Base-by-base conservation (phyloP, 2,113 vertebrate species). In the Coracopsis vasa region DNA sequence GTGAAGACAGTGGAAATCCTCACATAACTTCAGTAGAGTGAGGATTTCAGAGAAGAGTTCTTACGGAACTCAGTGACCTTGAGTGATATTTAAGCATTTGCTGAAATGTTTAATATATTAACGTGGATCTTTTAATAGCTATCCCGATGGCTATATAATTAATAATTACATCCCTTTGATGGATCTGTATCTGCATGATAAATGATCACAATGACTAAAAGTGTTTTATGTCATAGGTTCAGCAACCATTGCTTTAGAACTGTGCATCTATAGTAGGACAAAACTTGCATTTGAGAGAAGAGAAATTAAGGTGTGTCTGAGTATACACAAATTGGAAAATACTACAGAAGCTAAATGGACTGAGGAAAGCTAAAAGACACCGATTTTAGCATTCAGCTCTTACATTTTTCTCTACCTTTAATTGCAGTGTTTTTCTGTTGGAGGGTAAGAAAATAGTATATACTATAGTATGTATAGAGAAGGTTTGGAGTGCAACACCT, bases 401-500 rank as follows among this genome's bases (percentile, higher is more conserved):
- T 62, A 18, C 1, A 17, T 58, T 86, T 84, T 80, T 65, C 12
- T 53, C 44, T 72, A 17, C 12, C 33, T 92, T 62, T 54, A n/a
- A 18, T 60, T 81, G 74, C 42, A 28, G 48, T 19, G 3, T 83
- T 39, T 45, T 82, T 66, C 41, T 62, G 2, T 39, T 51, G 17
- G 25, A n/a, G 4, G 3, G 2, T 74, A 62, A 53, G 10, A 70
- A 66, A 14, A 60, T 10, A 27, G 11, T 47, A 24, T 58, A n/a
- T n/a, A 23, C 56, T 58, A 10, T 23, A 58, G 56, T 24, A 58
- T 23, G 21, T 35, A 35, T 58, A 35, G 56, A 15, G 20, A 44
- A 50, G 12, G 4, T 3, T 71, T 37, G 5, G 61, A 20, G 5
- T n/a, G 9, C 9, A 51, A 2, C 9, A 8, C 3, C 24, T 42